Conservation (phyloP, 2,113 vertebrate species). For the Callionymus lyra region DNA sequence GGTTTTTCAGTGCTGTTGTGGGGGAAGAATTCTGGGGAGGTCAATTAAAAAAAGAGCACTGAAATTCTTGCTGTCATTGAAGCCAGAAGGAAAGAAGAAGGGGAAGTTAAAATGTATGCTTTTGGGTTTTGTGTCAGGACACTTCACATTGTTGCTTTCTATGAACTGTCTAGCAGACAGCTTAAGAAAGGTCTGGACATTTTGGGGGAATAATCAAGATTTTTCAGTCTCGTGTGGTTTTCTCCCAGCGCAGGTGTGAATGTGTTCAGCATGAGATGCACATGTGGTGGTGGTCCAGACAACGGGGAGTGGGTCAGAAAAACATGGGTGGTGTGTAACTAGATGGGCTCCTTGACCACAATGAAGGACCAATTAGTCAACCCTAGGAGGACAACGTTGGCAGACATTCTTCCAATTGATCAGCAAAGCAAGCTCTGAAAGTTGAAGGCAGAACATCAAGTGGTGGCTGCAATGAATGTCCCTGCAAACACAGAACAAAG, state of each 20-base stretch:
- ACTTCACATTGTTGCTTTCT: slow-evolving; percentile 26
- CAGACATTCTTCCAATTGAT: slow-evolving; percentile 11
- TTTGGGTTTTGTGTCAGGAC: slow-evolving; percentile 33
- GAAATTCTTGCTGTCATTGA: slow-evolving; percentile 56
- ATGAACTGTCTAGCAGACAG: slow-evolving; percentile 36
- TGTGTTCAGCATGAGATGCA: not conserved
- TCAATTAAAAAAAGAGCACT: slow-evolving; percentile 74
- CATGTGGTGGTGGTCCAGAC: slow-evolving; percentile 4
- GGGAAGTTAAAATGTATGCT: slow-evolving; percentile 52
- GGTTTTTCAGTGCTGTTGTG: slow-evolving; percentile 45
- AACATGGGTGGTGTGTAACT: slow-evolving; percentile 30
- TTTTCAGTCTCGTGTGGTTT: not conserved
- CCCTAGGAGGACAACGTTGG: slow-evolving; percentile 30
- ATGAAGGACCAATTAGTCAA: slow-evolving; percentile 40
- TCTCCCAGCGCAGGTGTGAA: slow-evolving; percentile 20
- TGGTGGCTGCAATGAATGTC: too few species aligned
- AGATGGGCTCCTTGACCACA: slow-evolving; percentile 18
- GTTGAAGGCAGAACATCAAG: not conserved
- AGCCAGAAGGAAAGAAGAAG: slow-evolving; percentile 22
- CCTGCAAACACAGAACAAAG: too few species aligned
- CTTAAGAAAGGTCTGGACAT: slow-evolving; percentile 14
- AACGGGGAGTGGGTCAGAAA: slow-evolving; percentile 23
- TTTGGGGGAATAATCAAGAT: slow-evolving; percentile 22
- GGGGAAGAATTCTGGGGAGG: slow-evolving; percentile 65
- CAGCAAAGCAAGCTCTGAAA: slow-evolving; percentile 18